These are phyloP conservation scores for Eonycteris spelaea DNA, from an alignment of 2,113 vertebrate genomes.

Conservation along the genomic window DNA sequence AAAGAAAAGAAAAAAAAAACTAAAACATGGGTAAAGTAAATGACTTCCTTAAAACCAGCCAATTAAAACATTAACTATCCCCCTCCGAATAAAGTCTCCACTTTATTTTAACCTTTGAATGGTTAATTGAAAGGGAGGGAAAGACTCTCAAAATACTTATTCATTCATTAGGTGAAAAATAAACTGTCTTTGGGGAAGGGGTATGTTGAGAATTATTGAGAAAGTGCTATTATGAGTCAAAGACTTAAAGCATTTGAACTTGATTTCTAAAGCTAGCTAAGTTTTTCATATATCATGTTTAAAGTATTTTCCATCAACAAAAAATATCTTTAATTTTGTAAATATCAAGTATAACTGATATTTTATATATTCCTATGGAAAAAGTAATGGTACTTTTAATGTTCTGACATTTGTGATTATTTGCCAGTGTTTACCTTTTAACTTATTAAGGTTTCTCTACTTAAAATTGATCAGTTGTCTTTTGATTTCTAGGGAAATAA, in stretches of 20 bases:
- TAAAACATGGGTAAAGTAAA: background rate
- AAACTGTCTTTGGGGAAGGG: background rate
- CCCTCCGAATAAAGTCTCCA: background rate
- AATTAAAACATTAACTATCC: background rate
- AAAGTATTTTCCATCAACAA: conserved; percentile 38
- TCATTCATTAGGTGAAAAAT: background rate
- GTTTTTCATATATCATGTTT: conserved; percentile 30
- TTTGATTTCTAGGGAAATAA: conserved; percentile 39
- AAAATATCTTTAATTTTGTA: background rate
- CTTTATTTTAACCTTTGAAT: conserved; percentile 5
- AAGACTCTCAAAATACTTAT: background rate
- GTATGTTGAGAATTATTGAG: background rate
- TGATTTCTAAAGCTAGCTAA: conserved; percentile 15
- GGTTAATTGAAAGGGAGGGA: background rate
- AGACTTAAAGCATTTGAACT: background rate
- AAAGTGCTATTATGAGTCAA: background rate
- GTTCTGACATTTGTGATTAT: conserved; percentile 55
- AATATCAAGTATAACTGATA: conserved; percentile 26
- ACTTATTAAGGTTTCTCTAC: conserved; percentile 38
- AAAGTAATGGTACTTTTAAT: conserved; percentile 44
- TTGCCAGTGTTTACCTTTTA: conserved; percentile 28
- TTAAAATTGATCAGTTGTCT: conserved; percentile 18
- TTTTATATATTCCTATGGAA: conserved; percentile 57
- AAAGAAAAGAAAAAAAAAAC: background rate
- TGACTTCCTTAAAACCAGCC: background rate